Conservation (phyloP, 2,888 invertebrate genomes). For the Harpalus rubripes region DNA sequence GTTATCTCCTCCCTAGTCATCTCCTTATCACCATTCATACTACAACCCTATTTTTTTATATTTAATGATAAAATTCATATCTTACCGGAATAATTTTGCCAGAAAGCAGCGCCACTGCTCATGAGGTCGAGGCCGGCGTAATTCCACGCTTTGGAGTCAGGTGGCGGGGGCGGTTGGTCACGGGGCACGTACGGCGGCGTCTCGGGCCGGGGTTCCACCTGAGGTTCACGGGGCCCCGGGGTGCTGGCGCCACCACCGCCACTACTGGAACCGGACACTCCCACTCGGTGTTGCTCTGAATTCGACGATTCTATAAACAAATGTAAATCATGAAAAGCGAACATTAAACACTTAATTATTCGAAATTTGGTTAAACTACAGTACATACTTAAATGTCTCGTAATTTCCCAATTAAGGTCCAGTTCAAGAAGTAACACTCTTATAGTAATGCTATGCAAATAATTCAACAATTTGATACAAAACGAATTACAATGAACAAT, state of each 20-base stretch:
- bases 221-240: constrained; percentile 69
- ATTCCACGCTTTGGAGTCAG: constrained; percentile 83
- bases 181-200: constrained; percentile 73
- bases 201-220: constrained; percentile 70
- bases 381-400: no score
- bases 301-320: constrained; percentile 41
- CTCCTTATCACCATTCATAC: no score
- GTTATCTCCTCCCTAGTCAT: no score
- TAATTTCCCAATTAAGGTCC: no score
- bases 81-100: constrained; percentile 95
- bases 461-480: no score
- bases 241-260: constrained; percentile 68
- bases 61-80: constrained; percentile 34
- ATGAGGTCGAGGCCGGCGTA: constrained; percentile 89
- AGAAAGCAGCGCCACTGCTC: constrained; percentile 91
- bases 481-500: no score
- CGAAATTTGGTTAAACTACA: no score
- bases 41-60: no score
- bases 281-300: constrained; percentile 69
- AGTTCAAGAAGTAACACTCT: no score
- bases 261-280: constrained; percentile 70
- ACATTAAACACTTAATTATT: neutral
- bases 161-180: constrained; percentile 79
- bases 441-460: no score
- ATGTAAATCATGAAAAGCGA: neutral